phyloP scores from a whole-genome alignment of 2,888 invertebrate species.

The Criorhina ranunculi region DNA sequence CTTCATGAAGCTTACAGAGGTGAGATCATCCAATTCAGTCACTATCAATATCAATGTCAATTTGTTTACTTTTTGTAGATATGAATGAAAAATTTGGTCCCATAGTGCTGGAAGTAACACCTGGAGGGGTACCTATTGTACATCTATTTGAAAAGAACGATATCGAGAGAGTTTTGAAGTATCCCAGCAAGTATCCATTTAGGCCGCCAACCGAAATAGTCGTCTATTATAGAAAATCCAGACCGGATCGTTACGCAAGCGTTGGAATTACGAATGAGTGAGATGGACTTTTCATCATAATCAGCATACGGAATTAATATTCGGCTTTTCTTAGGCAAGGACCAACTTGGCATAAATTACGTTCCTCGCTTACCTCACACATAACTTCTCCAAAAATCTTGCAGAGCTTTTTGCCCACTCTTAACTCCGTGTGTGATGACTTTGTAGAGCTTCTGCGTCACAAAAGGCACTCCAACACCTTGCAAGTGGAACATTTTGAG shows the following conservation, averaged over 20 bases:
- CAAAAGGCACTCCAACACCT: conserved; percentile 85
- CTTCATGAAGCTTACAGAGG: conserved; percentile 92
- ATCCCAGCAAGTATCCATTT: conserved; percentile 90
- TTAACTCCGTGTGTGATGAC: conserved; percentile 91
- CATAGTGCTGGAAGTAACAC: conserved; percentile 91
- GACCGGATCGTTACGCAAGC: conserved; percentile 92
- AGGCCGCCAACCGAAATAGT: conserved; percentile 93
- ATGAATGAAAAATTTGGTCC: conserved; percentile 90
- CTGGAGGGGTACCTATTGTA: conserved; percentile 90
- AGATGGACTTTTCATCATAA: conserved; percentile 81
- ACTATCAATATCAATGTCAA: not conserved
- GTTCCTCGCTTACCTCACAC: conserved; percentile 90
- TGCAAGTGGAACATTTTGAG: conserved; percentile 88
- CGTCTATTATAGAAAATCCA: conserved; percentile 89
- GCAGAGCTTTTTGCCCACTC: conserved; percentile 89
- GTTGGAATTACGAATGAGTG: conserved; percentile 93
- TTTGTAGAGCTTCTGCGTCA: conserved; percentile 88
- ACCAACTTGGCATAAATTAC: conserved; percentile 90
- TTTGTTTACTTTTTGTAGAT: conserved; percentile 84
- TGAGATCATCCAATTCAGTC: conserved; percentile 81
- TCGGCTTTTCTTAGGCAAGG: conserved; percentile 87
- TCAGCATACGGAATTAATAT: conserved; percentile 13
- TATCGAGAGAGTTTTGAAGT: conserved; percentile 90
- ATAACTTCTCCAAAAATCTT: conserved; percentile 91
- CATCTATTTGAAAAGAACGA: conserved; percentile 89